phyloP scores from a whole-genome alignment of 2,888 invertebrate genomes.

The Steinernema carpocapsae region DNA sequence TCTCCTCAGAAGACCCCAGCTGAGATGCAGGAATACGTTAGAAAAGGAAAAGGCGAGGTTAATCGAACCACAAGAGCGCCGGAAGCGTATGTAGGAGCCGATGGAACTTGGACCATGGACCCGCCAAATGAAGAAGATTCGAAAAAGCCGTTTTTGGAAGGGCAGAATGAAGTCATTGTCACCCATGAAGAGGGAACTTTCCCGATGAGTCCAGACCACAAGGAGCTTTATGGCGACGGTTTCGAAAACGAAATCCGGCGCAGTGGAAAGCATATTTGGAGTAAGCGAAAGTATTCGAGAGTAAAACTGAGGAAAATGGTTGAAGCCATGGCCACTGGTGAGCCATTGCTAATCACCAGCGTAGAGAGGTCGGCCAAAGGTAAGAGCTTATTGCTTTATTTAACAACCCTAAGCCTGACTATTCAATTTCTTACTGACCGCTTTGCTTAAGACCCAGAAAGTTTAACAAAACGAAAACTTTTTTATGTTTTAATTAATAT shows the following conservation, averaged over 20 bases:
- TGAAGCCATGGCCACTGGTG: constrained; percentile 19
- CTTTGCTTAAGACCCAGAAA: background rate
- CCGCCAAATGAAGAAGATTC: background rate
- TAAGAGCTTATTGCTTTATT: background rate
- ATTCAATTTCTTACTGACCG: background rate
- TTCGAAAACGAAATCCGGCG: constrained; percentile 1
- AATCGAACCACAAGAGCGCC: background rate
- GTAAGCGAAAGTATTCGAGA: constrained; percentile 27
- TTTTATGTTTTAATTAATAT: background rate
- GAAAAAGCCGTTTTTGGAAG: background rate
- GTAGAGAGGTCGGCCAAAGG: background rate
- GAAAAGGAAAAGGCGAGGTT: background rate
- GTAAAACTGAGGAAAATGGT: constrained; percentile 20
- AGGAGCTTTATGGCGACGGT: background rate
- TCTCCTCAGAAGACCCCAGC: background rate
- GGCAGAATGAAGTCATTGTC: constrained; percentile 5
- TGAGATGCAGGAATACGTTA: background rate
- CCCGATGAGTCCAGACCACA: constrained; percentile 13
- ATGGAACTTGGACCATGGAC: constrained; percentile 21
- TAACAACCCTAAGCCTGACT: background rate
- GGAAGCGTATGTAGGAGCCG: constrained; percentile 15
- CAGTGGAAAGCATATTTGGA: constrained; percentile 4
- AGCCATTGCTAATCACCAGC: background rate
- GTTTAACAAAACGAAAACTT: background rate
- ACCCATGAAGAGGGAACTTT: constrained; percentile 29